These are phyloP conservation scores for Phlogophora meticulosa DNA, from an alignment of 2,888 invertebrate genomes.

Conservation along the genomic window DNA sequence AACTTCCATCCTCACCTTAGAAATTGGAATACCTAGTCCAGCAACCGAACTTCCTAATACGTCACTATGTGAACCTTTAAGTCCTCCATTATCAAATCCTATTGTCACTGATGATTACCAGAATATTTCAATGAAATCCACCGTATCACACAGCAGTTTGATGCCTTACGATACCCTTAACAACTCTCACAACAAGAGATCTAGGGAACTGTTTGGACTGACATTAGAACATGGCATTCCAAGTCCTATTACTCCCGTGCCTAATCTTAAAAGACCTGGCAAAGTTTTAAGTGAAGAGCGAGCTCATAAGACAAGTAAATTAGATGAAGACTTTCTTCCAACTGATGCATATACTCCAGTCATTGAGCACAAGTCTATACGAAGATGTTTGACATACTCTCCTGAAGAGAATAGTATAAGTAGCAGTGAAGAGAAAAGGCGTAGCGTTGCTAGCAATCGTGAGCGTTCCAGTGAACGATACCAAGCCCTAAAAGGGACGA, in stretches of 20 bases:
- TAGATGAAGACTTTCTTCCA: slow-evolving; percentile 86
- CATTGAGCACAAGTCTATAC: slow-evolving; percentile 87
- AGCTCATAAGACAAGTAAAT: slow-evolving; percentile 88
- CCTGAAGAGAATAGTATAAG: slow-evolving; percentile 89
- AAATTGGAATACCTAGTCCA: slow-evolving; percentile 88
- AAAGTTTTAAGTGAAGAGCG: slow-evolving; percentile 85
- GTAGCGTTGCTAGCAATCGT: slow-evolving; percentile 88
- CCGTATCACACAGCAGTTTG: slow-evolving; percentile 86
- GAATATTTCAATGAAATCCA: slow-evolving; percentile 77
- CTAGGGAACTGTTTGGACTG: slow-evolving; percentile 85
- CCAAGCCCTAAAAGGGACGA: slow-evolving; percentile 89
- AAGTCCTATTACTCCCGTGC: slow-evolving; percentile 88
- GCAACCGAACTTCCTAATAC: slow-evolving; percentile 81
- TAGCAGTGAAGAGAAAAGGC: slow-evolving; percentile 90
- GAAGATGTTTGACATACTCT: slow-evolving; percentile 92
- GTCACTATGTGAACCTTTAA: slow-evolving; percentile 80
- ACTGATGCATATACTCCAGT: slow-evolving; percentile 84
- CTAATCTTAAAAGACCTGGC: slow-evolving; percentile 83
- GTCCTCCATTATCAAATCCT: slow-evolving; percentile 74
- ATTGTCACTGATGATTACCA: slow-evolving; percentile 68
- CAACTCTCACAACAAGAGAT: slow-evolving; percentile 75
- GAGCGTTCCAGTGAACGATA: slow-evolving; percentile 83
- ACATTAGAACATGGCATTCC: slow-evolving; percentile 89
- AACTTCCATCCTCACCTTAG: slow-evolving; percentile 81
- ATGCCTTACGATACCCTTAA: slow-evolving; percentile 75